phyloP scores from a whole-genome alignment of 1,140 invertebrate species.

The Uloborus diversus region DNA sequence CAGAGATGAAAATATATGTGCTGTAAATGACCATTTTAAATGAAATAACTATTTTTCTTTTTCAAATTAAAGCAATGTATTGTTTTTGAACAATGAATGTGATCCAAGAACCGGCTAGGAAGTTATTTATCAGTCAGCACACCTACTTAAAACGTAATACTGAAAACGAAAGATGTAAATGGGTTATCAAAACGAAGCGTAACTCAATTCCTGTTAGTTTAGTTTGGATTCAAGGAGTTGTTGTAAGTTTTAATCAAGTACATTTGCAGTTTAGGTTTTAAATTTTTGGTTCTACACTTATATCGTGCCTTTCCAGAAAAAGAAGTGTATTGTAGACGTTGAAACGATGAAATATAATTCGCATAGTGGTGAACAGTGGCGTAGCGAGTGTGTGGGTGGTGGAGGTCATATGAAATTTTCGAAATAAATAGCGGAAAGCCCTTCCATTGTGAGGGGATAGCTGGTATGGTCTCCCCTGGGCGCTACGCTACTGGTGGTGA shows the following conservation, averaged over 20 bases:
- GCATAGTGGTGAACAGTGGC: too few species aligned
- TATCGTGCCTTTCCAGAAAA: not conserved
- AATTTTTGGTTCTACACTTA: not conserved
- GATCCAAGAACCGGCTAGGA: constrained; percentile 11
- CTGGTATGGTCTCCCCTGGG: too few species aligned
- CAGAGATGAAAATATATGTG: too few species aligned
- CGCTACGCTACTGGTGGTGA: too few species aligned
- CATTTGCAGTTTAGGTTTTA: not conserved
- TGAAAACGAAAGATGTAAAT: not conserved
- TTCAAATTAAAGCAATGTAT: too few species aligned
- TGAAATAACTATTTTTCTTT: too few species aligned
- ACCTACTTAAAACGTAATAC: not conserved
- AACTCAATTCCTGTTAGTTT: not conserved
- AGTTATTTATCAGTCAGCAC: constrained; percentile 10
- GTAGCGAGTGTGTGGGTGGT: not conserved
- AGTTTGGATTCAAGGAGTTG: constrained; percentile 13
- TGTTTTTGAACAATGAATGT: not conserved
- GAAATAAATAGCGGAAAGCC: not conserved
- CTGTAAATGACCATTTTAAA: too few species aligned
- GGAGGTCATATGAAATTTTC: not conserved
- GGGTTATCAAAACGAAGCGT: not conserved
- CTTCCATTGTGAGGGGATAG: too few species aligned
- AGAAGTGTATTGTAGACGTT: not conserved
- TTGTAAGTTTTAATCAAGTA: not conserved
- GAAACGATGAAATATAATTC: too few species aligned